These are phyloP conservation scores for Drosophila repletoides DNA, from an alignment of 1,140 invertebrate genomes.

Conservation along the genomic window DNA sequence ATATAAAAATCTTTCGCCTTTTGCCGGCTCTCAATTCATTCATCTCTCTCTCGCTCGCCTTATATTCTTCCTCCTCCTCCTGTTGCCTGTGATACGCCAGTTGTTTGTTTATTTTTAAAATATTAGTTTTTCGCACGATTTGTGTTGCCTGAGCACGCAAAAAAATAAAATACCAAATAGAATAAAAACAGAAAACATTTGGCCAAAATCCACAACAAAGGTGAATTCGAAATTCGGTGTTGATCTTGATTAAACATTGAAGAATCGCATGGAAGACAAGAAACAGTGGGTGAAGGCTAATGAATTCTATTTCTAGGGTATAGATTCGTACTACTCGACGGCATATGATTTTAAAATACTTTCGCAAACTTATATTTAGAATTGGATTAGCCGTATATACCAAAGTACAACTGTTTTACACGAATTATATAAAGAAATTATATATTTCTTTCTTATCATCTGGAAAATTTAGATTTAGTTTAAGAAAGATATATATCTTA, in stretches of 20 bases:
- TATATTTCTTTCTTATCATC: too few relatives aligned
- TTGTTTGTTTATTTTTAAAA: slow-evolving; percentile 78
- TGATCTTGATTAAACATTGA: slow-evolving; percentile 1
- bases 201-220: slow-evolving; percentile 11
- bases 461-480: too few relatives aligned
- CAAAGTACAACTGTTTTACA: too few relatives aligned
- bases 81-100: background rate
- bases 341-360: background rate
- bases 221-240: background rate
- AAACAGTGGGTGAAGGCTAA: slow-evolving; percentile 5
- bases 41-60: background rate
- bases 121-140: slow-evolving; percentile 69
- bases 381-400: too few relatives aligned
- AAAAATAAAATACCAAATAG: background rate
- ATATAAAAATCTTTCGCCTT: slow-evolving; percentile 53
- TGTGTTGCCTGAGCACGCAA: slow-evolving; percentile 19
- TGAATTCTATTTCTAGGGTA: background rate
- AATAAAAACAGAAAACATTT: slow-evolving; percentile 15
- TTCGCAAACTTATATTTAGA: background rate
- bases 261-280: background rate
- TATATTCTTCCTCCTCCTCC: slow-evolving; percentile 1
- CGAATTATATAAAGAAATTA: too few relatives aligned
- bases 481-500: too few relatives aligned
- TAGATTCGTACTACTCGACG: background rate
- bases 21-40: slow-evolving; percentile 53